Base-by-base conservation (phyloP, 2,113 vertebrate species). In the Cyanoderma ruficeps region DNA sequence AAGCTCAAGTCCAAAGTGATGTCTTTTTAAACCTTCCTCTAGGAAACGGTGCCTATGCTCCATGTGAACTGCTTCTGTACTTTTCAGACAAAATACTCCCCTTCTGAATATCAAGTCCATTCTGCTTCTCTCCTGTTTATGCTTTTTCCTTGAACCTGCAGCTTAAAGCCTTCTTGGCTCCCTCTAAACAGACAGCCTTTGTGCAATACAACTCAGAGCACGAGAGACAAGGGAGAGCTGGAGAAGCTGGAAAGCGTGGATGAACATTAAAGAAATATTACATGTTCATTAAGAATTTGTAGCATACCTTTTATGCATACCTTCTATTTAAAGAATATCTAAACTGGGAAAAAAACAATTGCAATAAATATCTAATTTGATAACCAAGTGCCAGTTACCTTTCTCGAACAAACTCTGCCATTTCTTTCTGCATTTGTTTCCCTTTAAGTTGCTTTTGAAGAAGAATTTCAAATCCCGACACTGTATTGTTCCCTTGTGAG, bases 361-460 rank as follows among this genome's bases (percentile, higher is more conserved):
- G 37, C 23, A 56, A 13, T 23, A 56, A 69, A 65, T 44, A 81
- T 12, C 77, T 33, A 25, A 52, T 33, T 81, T 57, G 55, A 70
- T 10, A 88, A 24, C 19, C 37, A 93, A 71, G 31, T 44, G 52
- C 21, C 46, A 28, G 44, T 98, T 97, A 99, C 99, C 99, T 99
- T 96, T 99, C 99, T 93, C 99, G 97, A 84, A 99, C 94, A 90
- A 99, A 99, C 92, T 99, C 99, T 2, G 99, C 99, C 99, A 99
- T 99, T 96, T 99, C 99, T 92, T 99, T 99, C 97, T 99, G 99
- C 99, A 99, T 99, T 96, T 99, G 99, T 87, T 99, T 99, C 87
- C 99, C 99, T 97, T 99, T 99, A 87, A 99, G 98, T 88, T 99
- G 99, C 89, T 99, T 99, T 79, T 99, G 99, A 39, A 99, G 98